Base-by-base conservation (phyloP, 2,113 vertebrate genomes). In the Typhlomys cinereus region DNA sequence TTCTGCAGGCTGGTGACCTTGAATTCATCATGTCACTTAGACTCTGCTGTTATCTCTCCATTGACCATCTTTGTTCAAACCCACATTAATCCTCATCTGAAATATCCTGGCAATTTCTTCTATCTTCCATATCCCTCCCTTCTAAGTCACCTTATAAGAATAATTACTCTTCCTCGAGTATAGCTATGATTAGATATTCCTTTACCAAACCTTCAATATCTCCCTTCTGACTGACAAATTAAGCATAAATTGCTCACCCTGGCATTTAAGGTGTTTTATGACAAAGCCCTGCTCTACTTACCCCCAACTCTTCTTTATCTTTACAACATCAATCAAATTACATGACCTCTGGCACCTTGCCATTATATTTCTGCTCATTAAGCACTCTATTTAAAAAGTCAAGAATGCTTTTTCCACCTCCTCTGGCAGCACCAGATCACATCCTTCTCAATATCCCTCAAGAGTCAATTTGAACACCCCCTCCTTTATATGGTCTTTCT, bases 141-240 rank as follows among this genome's bases (percentile, higher is more conserved):
- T 94, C 76, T 91, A 59, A 92, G 88, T 76, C 76, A 93, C 86
- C 64, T 85, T 91, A 81, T 78, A 82, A 76, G 79, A 88, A 95
- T 89, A 92, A 96, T 97, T 84, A 90, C 69, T 92, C 80, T 94
- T 96, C 80, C 54, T 75, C 31, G 39, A 92, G 79, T 64, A 93
- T 64, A 86, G 70, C 89, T 90, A 48, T 93, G 92, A 92, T 61
- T 71, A 95, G 85, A 67, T 70, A 88, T 66, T 48, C 79, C 62
- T 90, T 88, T 67, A 89, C 70, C 80, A 89, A 96, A 86, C 12
- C 44, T 36, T 88, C 48, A 71, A 34, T 94, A 59, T n/a, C 88
- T 96, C 86, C 89, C 54, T 61, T 76, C 89, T 84, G 90, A 90
- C 88, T 85, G 83, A 93, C 78, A 95, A 95, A 95, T 95, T 85